Conservation (phyloP, 2,113 vertebrate genomes). For the Malurus melanocephalus region DNA sequence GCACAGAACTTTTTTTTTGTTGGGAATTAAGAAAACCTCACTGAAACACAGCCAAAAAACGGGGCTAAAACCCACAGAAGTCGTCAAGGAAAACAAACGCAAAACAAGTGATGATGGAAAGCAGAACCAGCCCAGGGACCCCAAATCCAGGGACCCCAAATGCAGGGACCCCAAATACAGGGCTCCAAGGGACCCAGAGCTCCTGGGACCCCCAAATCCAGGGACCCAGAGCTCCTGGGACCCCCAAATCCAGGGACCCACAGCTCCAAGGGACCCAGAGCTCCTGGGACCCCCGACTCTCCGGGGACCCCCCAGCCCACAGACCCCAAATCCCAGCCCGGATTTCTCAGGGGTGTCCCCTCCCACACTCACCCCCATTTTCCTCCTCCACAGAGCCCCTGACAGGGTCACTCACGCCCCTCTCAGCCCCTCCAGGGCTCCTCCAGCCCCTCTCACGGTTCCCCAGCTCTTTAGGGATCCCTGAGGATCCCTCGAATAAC, state of each 20-base stretch:
- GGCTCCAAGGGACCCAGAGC: too few species aligned
- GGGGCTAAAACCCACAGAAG: not conserved
- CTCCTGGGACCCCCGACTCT: too few species aligned
- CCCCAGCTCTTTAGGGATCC: too few species aligned
- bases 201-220: too few species aligned
- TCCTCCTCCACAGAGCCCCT: not conserved
- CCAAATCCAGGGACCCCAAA: not conserved
- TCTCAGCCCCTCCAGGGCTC: not conserved
- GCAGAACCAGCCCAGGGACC: not conserved
- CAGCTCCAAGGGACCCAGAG: too few species aligned
- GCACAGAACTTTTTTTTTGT: rapidly evolving
- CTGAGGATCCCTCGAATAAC: not conserved
- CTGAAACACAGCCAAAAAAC: rapidly evolving
- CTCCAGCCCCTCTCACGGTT: not conserved
- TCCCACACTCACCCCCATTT: not conserved
- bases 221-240: not conserved
- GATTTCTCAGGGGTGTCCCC: not conserved
- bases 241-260: rapidly evolving
- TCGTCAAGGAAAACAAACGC: not conserved
- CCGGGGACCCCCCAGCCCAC: not conserved
- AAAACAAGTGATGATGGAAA: rapidly evolving
- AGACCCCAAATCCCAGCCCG: not conserved
- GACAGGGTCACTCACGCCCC: not conserved
- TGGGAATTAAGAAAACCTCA: not conserved
- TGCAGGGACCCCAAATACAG: not conserved